Evolutionary conservation across 23 tunicate species (phyloP).

Genomic region (Phallusia fumigata): DNA sequence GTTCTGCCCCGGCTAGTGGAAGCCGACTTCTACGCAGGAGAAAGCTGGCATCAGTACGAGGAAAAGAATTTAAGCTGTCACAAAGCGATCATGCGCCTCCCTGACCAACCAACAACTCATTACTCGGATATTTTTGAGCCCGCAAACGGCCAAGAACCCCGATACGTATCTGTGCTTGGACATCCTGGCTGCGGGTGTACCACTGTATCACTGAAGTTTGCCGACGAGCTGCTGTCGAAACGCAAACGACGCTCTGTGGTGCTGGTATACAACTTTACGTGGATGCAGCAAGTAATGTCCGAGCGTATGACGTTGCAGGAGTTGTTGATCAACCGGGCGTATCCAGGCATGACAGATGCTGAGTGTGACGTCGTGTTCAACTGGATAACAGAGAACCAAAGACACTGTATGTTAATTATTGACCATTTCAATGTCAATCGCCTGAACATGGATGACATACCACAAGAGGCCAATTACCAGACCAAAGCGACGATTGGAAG

Average conservation of each 20-base stretch:
- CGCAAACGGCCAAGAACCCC: neutral
- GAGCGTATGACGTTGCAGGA: neutral
- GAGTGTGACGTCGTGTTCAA: neutral
- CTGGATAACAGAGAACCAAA: neutral
- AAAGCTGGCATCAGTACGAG: constrained; percentile 3
- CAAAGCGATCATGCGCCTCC: neutral
- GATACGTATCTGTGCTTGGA: neutral
- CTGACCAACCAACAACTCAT: neutral
- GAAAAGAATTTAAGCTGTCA: neutral
- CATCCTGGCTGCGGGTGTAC: neutral
- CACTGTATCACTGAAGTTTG: neutral
- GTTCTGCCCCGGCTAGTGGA: neutral
- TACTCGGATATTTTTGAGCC: neutral
- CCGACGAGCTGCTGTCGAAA: neutral
- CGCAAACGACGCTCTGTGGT: neutral
- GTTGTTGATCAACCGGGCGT: neutral
- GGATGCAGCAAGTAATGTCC: neutral
- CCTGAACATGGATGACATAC: neutral
- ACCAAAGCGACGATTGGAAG: neutral
- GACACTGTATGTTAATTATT: neutral
- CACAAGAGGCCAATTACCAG: neutral
- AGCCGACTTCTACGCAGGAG: neutral
- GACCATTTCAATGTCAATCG: neutral
- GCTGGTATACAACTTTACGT: neutral
- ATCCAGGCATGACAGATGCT: neutral